Evolutionary conservation across 2,888 invertebrate genomes (phyloP).

Genomic region (Latrodectus elegans): DNA sequence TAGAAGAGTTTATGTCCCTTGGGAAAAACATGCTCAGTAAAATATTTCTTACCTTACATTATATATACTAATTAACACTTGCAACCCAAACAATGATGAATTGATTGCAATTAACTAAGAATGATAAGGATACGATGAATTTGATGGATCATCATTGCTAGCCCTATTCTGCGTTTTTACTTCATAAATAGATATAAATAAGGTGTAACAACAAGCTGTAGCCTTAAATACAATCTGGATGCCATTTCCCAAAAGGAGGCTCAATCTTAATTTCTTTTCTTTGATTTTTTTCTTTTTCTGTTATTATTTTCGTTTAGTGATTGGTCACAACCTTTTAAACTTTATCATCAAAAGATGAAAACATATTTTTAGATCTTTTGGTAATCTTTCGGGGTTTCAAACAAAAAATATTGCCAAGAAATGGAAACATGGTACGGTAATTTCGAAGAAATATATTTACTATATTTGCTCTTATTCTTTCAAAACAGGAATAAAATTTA

Average conservation of each 20-base stretch:
- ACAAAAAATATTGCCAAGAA: too few species aligned
- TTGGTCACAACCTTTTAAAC: too few species aligned
- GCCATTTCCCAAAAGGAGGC: conserved; percentile 16
- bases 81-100: conserved; percentile 62
- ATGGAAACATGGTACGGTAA: too few species aligned
- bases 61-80: conserved; percentile 65
- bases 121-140: conserved; percentile 43
- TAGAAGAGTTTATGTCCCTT: conserved; percentile 23
- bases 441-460: too few species aligned
- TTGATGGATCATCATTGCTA: conserved; percentile 40
- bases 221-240: conserved; percentile 11
- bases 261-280: not conserved
- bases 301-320: too few species aligned
- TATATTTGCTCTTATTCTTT: too few species aligned
- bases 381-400: too few species aligned
- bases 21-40: conserved; percentile 30
- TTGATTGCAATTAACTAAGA: conserved; percentile 63
- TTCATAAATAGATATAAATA: conserved; percentile 54
- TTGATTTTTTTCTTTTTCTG: not conserved
- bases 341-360: too few species aligned
- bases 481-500: too few species aligned
- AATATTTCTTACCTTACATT: conserved; percentile 38
- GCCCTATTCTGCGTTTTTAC: conserved; percentile 38
- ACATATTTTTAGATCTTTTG: too few species aligned
- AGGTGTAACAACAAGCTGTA: conserved; percentile 29